Percentiles rank a stretch among this genome's conserved stretches.
These are phyloP conservation scores for Laterallus jamaicensis DNA, from an alignment of 2,113 vertebrate species.

Conservation along the genomic window DNA sequence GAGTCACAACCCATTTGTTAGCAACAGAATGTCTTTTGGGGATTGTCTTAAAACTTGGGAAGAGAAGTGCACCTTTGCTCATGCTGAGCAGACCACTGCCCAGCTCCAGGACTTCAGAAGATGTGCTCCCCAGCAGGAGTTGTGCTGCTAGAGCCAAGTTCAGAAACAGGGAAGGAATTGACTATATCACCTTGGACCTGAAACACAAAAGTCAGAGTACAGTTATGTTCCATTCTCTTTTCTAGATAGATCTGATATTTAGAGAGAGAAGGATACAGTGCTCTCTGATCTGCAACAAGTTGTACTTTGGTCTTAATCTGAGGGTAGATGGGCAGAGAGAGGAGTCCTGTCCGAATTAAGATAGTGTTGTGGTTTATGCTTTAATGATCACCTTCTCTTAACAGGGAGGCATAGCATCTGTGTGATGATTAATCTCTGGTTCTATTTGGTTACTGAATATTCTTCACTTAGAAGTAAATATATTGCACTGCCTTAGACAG, in stretches of 20 bases:
- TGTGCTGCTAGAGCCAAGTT: background rate
- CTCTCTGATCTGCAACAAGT: background rate
- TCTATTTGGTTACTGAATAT: background rate
- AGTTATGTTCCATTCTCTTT: background rate
- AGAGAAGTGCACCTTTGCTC: background rate
- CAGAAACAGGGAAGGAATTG: background rate
- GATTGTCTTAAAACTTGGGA: background rate
- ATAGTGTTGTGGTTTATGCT: background rate
- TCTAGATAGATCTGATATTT: background rate
- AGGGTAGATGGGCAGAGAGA: background rate
- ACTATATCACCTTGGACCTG: background rate
- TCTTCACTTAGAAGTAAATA: background rate
- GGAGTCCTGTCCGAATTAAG: background rate
- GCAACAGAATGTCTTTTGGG: background rate
- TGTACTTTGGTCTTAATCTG: background rate
- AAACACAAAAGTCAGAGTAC: background rate
- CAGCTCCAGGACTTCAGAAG: background rate
- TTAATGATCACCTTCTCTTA: background rate
- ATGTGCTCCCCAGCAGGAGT: background rate
- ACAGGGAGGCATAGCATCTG: background rate
- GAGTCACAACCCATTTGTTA: slow-evolving; percentile 40
- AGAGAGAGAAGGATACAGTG: background rate
- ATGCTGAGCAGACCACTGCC: background rate
- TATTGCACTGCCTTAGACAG: background rate
- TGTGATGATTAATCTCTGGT: slow-evolving; percentile 1